Base-by-base conservation (phyloP, 92 coral and sea anemone genomes). In the Epizoanthus illoricatus region DNA sequence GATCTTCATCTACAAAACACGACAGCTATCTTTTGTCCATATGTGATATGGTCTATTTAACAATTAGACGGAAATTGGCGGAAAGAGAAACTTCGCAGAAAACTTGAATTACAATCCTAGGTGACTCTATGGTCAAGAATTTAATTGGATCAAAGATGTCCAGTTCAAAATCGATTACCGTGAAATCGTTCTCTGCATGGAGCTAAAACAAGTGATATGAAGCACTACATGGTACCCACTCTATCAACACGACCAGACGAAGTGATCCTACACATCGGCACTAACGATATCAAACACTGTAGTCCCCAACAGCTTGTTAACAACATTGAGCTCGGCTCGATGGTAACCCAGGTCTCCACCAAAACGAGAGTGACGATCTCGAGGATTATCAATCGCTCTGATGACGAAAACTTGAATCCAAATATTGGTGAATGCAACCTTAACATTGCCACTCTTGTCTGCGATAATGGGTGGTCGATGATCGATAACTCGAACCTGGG, bases 151-250 rank as follows among this genome's bases (percentile, higher is more conserved):
- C 80, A 24, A 75, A 75, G 56, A 59, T 59, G 55, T 58, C 68
- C n/a, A 58, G 80, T 49, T 56, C 80, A 58, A 58, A 36, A 58
- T 36, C 68, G 21, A 66, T 58, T 55, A 55, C 66, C 67, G 67
- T 74, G 4, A 74, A 74, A 74, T 58, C 67, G 3, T 74, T 74
- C 56, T 74, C 80, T 24, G n/a, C n/a, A n/a, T n/a, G 67, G 54
- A 74, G 68, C 80, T 43, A 74, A 15, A 36, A 74, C 65, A 23
- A 74, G 33, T 36, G 80, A 36, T 24, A 74, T 74, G 80, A 74
- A 74, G 41, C 67, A 57, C 80, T 74, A 74, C 45, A 56, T 74
- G 55, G 80, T 74, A 36, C 52, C 81, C 69, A 75, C 55, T 39
- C 57, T 75, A 10, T 33, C 54, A 75, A 59, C 68, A 3, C 64